Evolutionary conservation across 2,888 invertebrate species (phyloP), one percentile per base, ranked within the genome.

Genomic region (Amaurobius ferox): DNA sequence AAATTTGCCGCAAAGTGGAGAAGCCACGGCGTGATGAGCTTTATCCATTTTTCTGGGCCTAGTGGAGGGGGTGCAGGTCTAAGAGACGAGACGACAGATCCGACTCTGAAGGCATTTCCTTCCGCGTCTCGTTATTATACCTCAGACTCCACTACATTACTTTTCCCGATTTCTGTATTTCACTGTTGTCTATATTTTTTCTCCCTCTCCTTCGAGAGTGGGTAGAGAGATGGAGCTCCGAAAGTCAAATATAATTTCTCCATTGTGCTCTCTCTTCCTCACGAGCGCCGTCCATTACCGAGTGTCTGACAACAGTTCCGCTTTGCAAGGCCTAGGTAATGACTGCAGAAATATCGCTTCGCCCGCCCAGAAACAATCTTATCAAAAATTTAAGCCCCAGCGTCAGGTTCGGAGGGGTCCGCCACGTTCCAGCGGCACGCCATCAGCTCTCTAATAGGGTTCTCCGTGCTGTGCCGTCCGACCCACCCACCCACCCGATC

Each of bases 261-360:
- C 79, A 86, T 86, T 86, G 86, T 86, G 78, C 86, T 86, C 26
- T 55, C 86, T 86, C 76, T 62, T 40, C 61, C 32, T 85, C 77
- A 30, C 79, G 78, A 71, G 86, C 79, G 67, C 79, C 79, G 86
- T 86, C 86, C 86, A 86, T 86, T 86, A 86, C 86, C 16, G 86
- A 32, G 76, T 76, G 86, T 79, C 86, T 86, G 86, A 86, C 86
- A 86, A 86, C 86, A 78, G 79, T 86, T 78, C 67, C 79, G 79
- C 86, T 79, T 72, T 70, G 74, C 70, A 73, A 61, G 80, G 85
- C 76, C 86, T 61, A 73, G 86, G 86, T 86, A 86, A 86, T 86
- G 86, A 86, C 86, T 73, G 86, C 86, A 86, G 86, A 86, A 86
- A 86, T 86, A 86, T 86, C 77, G 79, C 86, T 79, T 86, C 86